Evolutionary conservation across 2,797 vertebrate genomes (phyloP), one percentile per base, ranked within the genome.

Genomic region (Chelidonichthys spinosus): DNA sequence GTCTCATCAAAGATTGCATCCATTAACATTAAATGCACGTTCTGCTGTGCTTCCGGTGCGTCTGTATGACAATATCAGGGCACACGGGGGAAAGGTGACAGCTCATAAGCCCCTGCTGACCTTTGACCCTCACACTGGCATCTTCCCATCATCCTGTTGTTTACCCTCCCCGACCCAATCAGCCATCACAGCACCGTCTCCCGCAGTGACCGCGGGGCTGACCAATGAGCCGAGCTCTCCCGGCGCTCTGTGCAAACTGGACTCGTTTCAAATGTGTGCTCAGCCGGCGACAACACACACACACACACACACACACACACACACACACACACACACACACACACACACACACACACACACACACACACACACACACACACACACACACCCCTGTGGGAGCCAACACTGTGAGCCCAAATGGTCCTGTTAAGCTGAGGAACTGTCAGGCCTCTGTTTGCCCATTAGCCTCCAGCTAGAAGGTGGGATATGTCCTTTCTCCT

Each of bases 91-190:
- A 60, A 60, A 46, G 42, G 60, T 69, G 56, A 62, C 52, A 62
- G 33, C 44, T 81, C 56, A 49, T 61, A 50, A 5, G 50, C 72
- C 67, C 53, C 60, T 10, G 58, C 52, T 85, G 85, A 90, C 84
- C 84, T 82, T 44, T 86, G 81, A 88, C 81, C 81, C 75, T 37
- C 32, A 7, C 52, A 8, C 63, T 72, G 69, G 62, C 54, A 25
- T 53, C 53, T 83, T 88, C 84, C 81, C 88, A 89, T 87, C 80
- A 43, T 87, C 42, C 72, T 47, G 73, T 78, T 90, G 85, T 91
- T 90, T 90, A 76, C 83, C 72, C 82, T 91, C 86, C 71, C 86
- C 85, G 77, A 87, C 76, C 79, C 87, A 77, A 80, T 78, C 82
- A 76, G 77, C 71, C 54, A 5, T 61, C 76, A 52, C 62, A 55